Evolutionary conservation across 2,113 vertebrate genomes (phyloP), one percentile per base, ranked within the genome.

Genomic region (Oceanites oceanicus): DNA sequence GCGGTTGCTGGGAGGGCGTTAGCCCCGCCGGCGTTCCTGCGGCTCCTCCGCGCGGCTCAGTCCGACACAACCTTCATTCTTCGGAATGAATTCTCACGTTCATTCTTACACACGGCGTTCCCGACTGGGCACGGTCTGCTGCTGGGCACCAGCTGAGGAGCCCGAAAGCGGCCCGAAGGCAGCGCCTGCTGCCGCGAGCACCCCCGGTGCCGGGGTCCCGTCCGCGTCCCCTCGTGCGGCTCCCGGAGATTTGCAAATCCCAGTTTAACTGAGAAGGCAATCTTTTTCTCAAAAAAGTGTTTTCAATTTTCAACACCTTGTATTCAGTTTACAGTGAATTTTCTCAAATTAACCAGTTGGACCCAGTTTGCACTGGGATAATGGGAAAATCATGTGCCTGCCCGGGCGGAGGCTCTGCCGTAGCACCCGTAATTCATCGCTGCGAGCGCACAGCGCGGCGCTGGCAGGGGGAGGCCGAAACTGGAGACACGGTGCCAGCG

Each of bases 71-170:
- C 7, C 7, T 3, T 10, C 9, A 3, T 8, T 22, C 72, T 25
- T 25, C 3, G 2, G 25, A 25, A 8, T 5, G 8, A 21, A 17
- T 53, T 15, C 77, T 13, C 10, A 4, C 1, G 4, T 27, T 10
- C 42, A 2, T 21, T 21, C 59, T 27, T 8, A 9, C 18, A 4
- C 3, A 2, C 0, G n/a, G 2, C 1, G 8, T 6, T 17, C 7
- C 49, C 11, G 38, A 2, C 10, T 9, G 25, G 80, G 38, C 38
- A 8, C 1, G 19, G 52, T 16, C 79, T 11, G 32, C 32, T 44
- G 18, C 72, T 4, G 77, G 32, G 29, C 50, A 9, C 47, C 36
- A 5, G 15, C 2, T 5, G 9, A 4, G 30, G 17, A 21, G 34
- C 1, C 23, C 6, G 21, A 2, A 4, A 32, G 40, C 3, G 13